Percentiles rank a stretch among this genome's conserved stretches.
phyloP scores from a whole-genome alignment of 2,888 invertebrate species.

The Mesorhabditis belari region DNA sequence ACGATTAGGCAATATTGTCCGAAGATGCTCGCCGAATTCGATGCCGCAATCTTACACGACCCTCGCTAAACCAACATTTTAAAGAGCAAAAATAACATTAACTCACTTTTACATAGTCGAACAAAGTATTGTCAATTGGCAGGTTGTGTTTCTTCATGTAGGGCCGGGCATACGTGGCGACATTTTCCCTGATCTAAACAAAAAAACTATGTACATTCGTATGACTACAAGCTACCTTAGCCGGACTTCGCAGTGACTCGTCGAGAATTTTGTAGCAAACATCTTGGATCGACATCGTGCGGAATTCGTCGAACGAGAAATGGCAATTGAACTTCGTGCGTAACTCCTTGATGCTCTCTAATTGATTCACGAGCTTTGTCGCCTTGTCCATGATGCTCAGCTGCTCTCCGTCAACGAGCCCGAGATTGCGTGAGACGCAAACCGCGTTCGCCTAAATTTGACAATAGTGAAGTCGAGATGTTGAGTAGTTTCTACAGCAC shows the following conservation, averaged over 20 bases:
- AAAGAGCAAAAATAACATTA: background rate
- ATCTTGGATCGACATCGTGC: slow-evolving; percentile 14
- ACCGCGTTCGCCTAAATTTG: background rate
- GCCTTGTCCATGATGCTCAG: background rate
- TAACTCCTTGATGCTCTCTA: slow-evolving; percentile 16
- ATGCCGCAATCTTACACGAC: slow-evolving; percentile 1
- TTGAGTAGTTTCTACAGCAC: too few species aligned
- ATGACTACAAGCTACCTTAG: background rate
- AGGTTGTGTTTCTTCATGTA: slow-evolving; percentile 34
- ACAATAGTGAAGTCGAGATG: background rate
- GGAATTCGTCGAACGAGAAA: slow-evolving; percentile 12
- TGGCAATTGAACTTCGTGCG: slow-evolving; percentile 17
- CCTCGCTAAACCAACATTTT: slow-evolving; percentile 2
- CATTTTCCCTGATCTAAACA: slow-evolving; percentile 15
- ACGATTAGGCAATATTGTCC: slow-evolving; percentile 33
- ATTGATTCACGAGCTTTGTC: slow-evolving; percentile 8
- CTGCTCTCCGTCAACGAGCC: background rate
- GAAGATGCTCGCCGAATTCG: slow-evolving; percentile 15
- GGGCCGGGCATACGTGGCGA: slow-evolving; percentile 32
- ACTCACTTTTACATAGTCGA: slow-evolving; percentile 27
- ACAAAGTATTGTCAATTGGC: slow-evolving; percentile 29
- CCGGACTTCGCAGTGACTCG: slow-evolving; percentile 18
- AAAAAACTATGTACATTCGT: too few species aligned
- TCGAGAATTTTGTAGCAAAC: slow-evolving; percentile 27
- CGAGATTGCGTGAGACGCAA: background rate